Evolutionary conservation across 2,113 vertebrate genomes (phyloP), one percentile per base, ranked within the genome.

Genomic region (Corydoras maculifer): DNA sequence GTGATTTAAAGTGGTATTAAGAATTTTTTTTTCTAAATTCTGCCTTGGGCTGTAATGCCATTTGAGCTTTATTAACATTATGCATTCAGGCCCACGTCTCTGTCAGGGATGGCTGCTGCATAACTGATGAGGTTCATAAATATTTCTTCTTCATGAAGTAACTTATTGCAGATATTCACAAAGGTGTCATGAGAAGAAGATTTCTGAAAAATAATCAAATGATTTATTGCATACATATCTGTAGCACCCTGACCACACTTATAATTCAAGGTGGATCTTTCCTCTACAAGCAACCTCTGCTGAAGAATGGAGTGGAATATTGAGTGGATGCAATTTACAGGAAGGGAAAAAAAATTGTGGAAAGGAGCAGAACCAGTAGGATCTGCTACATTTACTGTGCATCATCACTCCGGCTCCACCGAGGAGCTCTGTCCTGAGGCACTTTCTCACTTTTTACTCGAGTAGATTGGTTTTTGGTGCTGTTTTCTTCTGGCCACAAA

Each of bases 111-210:
- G 51, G 51, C 13, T 53, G 51, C 51, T 29, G n/a, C 10, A 55
- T 10, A 10, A 58, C 66, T 58, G 54, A 68, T 48, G 54, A 68
- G n/a, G 3, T 49, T 58, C 55, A 68, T 68, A 32, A 58, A 68
- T 68, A 58, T 58, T 68, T 58, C 54, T 49, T 68, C n/a, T 68
- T 58, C 13, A 58, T 49, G 55, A 68, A 58, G 57, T 53, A 53
- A 53, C 51, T 53, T 15, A 58, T 11, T 7, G 11, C 32, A 43
- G 31, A 68, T 43, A 68, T 48, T 68, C 31, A 68, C 57, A 48
- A 54, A 13, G 43, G 57, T 13, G 57, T 43, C 5, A 58, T 14
- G 49, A 30, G 25, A 48, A 68, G 31, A 57, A 13, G 11, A 30
- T 31, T 35, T 61, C 7, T 61, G 29, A 30, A 9, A 30, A 53